Conservation (phyloP, 2,113 vertebrate species). For the Oreotragus oreotragus region DNA sequence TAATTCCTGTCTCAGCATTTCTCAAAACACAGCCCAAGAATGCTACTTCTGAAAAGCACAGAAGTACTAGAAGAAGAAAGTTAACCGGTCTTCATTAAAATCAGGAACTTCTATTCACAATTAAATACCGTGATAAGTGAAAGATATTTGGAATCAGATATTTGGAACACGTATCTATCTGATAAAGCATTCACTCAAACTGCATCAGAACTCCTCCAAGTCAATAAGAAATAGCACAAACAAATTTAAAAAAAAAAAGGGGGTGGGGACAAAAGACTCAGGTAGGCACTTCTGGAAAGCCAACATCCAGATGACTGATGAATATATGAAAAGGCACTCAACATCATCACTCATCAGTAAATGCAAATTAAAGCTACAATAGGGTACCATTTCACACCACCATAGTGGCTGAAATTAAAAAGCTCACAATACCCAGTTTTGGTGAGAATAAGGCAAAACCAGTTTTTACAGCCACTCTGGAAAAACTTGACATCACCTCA, state of each 20-base stretch:
- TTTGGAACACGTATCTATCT: no score
- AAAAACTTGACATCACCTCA: neutral
- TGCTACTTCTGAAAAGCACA: neutral
- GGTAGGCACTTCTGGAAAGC: neutral
- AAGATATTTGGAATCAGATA: no score
- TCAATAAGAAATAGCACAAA: no score
- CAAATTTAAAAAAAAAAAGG: no score
- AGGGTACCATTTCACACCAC: neutral
- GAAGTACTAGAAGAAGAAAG: neutral
- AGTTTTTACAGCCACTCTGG: neutral
- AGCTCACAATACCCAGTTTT: neutral
- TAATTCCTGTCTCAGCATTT: neutral
- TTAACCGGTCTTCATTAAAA: neutral
- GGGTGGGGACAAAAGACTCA: no score
- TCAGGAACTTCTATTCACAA: neutral
- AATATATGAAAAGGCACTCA: neutral
- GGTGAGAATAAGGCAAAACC: neutral
- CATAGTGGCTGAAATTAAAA: neutral
- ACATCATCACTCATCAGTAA: neutral
- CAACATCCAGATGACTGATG: neutral
- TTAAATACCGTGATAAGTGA: neutral
- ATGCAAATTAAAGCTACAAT: neutral
- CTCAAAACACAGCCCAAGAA: slow-evolving; percentile 11
- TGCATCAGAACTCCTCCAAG: no score
- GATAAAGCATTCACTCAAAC: no score